Base-by-base conservation (phyloP, 1,140 invertebrate species). In the Polyergus mexicanus region DNA sequence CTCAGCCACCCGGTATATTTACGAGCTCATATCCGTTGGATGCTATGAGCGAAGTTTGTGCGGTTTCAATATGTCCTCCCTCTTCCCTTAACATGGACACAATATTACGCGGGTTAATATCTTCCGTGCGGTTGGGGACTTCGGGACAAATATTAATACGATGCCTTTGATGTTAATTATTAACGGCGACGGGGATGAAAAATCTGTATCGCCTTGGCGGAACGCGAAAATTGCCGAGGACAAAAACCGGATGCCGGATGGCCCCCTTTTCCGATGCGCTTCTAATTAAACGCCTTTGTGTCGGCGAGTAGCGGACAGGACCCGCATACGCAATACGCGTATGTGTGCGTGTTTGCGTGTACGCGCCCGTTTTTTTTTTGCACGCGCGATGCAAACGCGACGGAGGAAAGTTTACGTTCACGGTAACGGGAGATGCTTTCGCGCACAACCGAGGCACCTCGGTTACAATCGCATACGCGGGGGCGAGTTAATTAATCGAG, bases 11-110 rank as follows among this genome's bases (percentile, higher is more conserved):
- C 88, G 85, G 84, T 88, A 89, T 90, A 91, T 89, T 89, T 92
- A 86, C 88, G 74, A 90, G 84, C 78, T 72, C 68, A 35, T 77
- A 86, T 51, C 86, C 86, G 87, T 32, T 51, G 76, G 72, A 91
- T 87, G 87, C 86, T 92, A 93, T 91, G 92, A 93, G 89, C 88
- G 92, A 93, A 93, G 92, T 93, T 93, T 91, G 72, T 92, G 92
- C 89, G 92, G 92, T 93, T 93, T 93, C 92, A 92, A 92, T 93
- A 93, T 92, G 91, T 91, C 91, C 91, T 89, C 58, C 32, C 32
- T 62, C 44, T 78, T 65, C 77, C 75, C 69, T 81, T 72, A 85
- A 88, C 86, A 86, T 91, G 92, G 92, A 93, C 92, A 93, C 92
- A 92, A 91, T 92, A 93, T 92, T 88, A 91, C 88, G 32, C 76